phyloP scores from a whole-genome alignment of 2,888 invertebrate genomes.

The Caenorhabditis sp. region DNA sequence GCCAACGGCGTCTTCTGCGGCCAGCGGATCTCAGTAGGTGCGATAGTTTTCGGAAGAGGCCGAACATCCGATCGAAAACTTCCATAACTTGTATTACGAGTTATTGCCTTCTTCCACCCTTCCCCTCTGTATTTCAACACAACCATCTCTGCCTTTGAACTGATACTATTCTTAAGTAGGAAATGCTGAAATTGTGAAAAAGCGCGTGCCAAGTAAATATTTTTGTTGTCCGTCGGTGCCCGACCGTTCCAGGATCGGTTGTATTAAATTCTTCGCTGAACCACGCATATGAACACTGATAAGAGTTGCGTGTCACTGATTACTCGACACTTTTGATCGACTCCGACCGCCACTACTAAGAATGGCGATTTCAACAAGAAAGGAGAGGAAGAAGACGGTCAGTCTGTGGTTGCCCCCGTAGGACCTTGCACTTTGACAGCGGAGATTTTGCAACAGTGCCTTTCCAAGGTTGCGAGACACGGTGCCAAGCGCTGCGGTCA shows the following conservation, averaged over 20 bases:
- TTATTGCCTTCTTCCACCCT: background rate
- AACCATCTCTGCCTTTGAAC: background rate
- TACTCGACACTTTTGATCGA: constrained; percentile 37
- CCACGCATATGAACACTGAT: constrained; percentile 44
- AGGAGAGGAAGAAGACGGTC: constrained; percentile 9
- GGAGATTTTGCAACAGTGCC: constrained; percentile 55
- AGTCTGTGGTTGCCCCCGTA: constrained; percentile 7
- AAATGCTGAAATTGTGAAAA: constrained; percentile 23
- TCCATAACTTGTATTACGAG: constrained; percentile 8
- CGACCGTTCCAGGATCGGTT: constrained; percentile 58
- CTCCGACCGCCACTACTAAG: constrained; percentile 26
- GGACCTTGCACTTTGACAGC: constrained; percentile 55
- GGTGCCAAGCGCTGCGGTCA: constrained; percentile 40
- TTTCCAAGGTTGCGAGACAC: constrained; percentile 39
- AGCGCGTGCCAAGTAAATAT: constrained; percentile 58
- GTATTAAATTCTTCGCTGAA: constrained; percentile 54
- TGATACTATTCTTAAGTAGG: constrained; percentile 28
- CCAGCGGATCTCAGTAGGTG: constrained; percentile 16
- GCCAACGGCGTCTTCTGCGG: constrained; percentile 45
- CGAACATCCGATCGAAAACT: background rate
- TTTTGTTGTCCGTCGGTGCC: constrained; percentile 57
- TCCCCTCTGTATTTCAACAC: background rate
- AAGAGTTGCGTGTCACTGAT: constrained; percentile 52
- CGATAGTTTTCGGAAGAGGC: constrained; percentile 20
- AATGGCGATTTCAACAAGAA: constrained; percentile 19